Percentiles rank a stretch among this genome's conserved stretches.
phyloP scores from a whole-genome alignment of 1,140 invertebrate species.

The Heliconius hewitsoni region DNA sequence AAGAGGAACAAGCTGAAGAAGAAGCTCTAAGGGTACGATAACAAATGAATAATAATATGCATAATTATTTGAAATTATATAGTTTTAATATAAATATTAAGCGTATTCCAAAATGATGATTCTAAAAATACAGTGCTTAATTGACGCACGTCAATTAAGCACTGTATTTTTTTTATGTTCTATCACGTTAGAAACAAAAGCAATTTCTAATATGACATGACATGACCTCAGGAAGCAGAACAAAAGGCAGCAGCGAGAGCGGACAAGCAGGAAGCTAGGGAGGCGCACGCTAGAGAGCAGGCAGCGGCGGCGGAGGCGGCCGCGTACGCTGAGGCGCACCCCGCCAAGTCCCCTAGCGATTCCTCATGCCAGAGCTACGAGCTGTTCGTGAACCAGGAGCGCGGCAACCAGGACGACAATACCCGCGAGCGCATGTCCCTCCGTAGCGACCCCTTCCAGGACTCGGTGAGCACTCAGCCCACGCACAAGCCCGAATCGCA shows the following conservation, averaged over 20 bases:
- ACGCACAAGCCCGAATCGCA: conserved; percentile 82
- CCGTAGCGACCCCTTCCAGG: conserved; percentile 87
- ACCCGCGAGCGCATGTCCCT: conserved; percentile 95
- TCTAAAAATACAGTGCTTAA: too few species aligned
- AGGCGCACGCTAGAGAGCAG: conserved; percentile 82
- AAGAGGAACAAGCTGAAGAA: conserved; percentile 96
- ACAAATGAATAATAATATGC: background rate
- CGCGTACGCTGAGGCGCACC: conserved; percentile 84
- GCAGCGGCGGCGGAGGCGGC: conserved; percentile 82
- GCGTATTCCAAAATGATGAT: too few species aligned
- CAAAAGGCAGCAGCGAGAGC: conserved; percentile 88
- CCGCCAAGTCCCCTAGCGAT: conserved; percentile 92
- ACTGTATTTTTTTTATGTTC: too few species aligned
- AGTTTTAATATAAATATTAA: too few species aligned
- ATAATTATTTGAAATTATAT: too few species aligned
- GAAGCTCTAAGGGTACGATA: conserved; percentile 89
- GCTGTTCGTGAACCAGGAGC: conserved; percentile 92
- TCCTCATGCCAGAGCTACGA: conserved; percentile 95
- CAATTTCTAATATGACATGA: background rate
- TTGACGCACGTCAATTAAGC: too few species aligned
- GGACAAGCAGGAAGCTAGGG: conserved; percentile 87
- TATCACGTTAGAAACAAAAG: background rate
- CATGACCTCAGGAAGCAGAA: conserved; percentile 86
- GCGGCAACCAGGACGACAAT: conserved; percentile 92
- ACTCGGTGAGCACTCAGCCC: conserved; percentile 93